Conservation (phyloP, 2,113 vertebrate genomes). For the Cacatua alba region DNA sequence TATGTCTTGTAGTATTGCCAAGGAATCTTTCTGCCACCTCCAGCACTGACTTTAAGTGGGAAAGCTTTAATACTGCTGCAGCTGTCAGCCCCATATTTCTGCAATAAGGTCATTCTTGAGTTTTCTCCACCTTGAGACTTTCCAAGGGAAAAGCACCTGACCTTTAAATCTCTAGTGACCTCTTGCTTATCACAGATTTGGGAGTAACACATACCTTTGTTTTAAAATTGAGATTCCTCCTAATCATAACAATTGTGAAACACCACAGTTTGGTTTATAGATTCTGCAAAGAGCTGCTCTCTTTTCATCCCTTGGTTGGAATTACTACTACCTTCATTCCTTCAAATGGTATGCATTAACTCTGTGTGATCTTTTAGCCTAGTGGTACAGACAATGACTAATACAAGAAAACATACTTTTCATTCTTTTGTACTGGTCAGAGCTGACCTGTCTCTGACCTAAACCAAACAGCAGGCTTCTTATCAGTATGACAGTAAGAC, state of each 20-base stretch:
- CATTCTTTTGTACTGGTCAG: neutral
- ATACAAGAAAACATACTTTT: neutral
- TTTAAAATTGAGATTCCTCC: neutral
- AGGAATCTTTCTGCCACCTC: neutral
- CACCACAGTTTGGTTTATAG: fast-evolving
- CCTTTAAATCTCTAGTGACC: neutral
- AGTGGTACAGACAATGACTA: neutral
- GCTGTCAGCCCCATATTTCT: neutral
- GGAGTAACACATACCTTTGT: neutral
- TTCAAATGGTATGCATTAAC: neutral
- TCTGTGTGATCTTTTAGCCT: neutral
- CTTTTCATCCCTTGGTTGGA: neutral
- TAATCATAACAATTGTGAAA: neutral
- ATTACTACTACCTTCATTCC: neutral
- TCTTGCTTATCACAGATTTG: neutral
- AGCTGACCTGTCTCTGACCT: neutral
- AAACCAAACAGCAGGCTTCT: neutral
- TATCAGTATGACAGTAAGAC: neutral
- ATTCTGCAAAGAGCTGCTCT: neutral
- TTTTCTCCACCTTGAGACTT: neutral
- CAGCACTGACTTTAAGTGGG: neutral
- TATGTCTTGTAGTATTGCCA: neutral
- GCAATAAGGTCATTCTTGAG: neutral
- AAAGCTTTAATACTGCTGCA: neutral
- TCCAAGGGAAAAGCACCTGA: neutral